phyloP scores from a whole-genome alignment of 2,113 vertebrate species.

The Ceyx cyanopectus region DNA sequence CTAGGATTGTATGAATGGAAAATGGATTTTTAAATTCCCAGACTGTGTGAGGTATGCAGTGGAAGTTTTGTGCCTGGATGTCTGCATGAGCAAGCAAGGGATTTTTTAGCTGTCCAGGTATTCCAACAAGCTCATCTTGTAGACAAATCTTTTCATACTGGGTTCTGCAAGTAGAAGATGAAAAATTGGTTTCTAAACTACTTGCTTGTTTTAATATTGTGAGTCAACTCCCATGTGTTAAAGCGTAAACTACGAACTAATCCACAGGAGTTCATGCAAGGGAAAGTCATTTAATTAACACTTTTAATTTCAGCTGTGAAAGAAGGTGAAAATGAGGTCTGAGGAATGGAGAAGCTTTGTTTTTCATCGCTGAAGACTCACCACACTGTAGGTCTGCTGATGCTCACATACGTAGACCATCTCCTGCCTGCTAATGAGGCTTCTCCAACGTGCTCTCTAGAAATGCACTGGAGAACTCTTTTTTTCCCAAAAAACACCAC shows the following conservation, averaged over 20 bases:
- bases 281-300: slow-evolving; percentile 58
- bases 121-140: neutral
- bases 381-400: neutral
- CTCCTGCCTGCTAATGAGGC: slow-evolving; percentile 69
- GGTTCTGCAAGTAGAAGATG: neutral
- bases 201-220: neutral
- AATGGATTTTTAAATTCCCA: neutral
- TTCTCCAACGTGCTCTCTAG: neutral
- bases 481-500: neutral
- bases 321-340: slow-evolving; percentile 32
- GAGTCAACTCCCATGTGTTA: neutral
- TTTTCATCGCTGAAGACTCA: neutral
- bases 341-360: slow-evolving; percentile 16
- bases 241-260: slow-evolving; percentile 38
- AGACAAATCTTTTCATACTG: neutral
- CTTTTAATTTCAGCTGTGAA: slow-evolving; percentile 54
- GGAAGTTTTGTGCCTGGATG: neutral
- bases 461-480: slow-evolving; percentile 25
- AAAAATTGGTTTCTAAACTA: neutral
- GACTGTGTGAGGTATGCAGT: neutral
- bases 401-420: neutral
- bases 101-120: neutral
- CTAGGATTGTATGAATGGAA: neutral
- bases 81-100: neutral
- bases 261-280: neutral